A percentile compares a stretch with the other conserved stretches of the same genome.
Conservation (phyloP, 2,888 invertebrate genomes). For the Dicranocentrus wangi region DNA sequence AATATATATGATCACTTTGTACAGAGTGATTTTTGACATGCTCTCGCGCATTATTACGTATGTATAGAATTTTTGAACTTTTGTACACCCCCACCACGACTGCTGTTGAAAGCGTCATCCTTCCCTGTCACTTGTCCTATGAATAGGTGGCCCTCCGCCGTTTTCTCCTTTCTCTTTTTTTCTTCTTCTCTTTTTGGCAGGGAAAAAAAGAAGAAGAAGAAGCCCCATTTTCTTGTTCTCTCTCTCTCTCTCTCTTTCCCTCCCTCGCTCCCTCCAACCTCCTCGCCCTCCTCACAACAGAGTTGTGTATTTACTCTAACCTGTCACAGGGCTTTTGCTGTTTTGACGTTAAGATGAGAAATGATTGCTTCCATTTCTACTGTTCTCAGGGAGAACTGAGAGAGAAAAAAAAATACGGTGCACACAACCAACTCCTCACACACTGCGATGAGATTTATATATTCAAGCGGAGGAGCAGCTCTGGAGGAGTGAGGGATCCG, state of each 20-base stretch:
- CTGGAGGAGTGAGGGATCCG: too few relatives aligned
- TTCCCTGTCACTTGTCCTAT: conserved; percentile 53
- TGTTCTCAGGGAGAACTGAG: neutral
- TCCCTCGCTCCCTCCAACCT: too few relatives aligned
- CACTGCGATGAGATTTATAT: too few relatives aligned
- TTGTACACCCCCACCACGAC: too few relatives aligned
- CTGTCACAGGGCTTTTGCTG: conserved; percentile 53
- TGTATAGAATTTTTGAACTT: conserved; percentile 52
- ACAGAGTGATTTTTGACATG: conserved; percentile 59
- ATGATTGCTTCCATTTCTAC: conserved; percentile 51
- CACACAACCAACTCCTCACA: too few relatives aligned
- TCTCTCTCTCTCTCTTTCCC: neutral
- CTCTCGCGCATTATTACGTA: too few relatives aligned
- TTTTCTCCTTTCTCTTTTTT: neutral
- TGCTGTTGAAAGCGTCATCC: conserved; percentile 56
- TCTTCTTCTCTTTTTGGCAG: too few relatives aligned
- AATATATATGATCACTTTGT: too few relatives aligned
- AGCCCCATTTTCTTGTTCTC: neutral
- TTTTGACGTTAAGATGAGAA: conserved; percentile 63
- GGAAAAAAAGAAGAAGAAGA: neutral
- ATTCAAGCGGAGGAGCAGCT: too few relatives aligned
- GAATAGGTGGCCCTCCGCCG: neutral
- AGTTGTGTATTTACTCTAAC: too few relatives aligned
- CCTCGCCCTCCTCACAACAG: too few relatives aligned
- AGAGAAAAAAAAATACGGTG: too few relatives aligned